These are phyloP conservation scores for Lepus timidus DNA, from an alignment of 2,113 vertebrate species.

Conservation along the genomic window DNA sequence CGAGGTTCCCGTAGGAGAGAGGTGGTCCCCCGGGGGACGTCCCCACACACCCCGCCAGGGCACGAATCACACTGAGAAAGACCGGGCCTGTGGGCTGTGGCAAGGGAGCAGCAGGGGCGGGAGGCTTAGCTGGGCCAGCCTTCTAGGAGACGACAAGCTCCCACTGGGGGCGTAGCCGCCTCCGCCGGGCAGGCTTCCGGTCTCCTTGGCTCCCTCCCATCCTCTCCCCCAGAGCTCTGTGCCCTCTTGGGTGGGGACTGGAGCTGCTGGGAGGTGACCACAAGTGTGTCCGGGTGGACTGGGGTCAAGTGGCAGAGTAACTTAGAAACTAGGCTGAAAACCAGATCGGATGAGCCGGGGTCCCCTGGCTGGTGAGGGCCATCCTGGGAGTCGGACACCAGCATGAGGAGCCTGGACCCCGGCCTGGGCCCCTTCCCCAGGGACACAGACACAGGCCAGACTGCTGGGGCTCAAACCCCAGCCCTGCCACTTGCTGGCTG, in stretches of 20 bases:
- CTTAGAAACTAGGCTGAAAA: background rate
- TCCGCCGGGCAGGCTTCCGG: background rate
- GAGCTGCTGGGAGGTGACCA: background rate
- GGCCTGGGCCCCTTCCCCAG: background rate
- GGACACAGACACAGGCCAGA: background rate
- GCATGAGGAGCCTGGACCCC: background rate
- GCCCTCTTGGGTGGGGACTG: background rate
- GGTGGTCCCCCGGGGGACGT: background rate
- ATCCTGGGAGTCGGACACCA: background rate
- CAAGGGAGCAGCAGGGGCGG: background rate
- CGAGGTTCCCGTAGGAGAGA: too few relatives aligned
- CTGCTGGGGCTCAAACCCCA: background rate
- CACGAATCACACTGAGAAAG: too few relatives aligned
- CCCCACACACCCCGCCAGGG: too few relatives aligned
- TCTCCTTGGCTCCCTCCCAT: background rate
- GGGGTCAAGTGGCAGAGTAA: background rate
- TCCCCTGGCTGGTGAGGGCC: too few relatives aligned
- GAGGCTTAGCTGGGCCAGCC: background rate
- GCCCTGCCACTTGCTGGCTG: background rate
- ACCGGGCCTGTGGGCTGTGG: background rate
- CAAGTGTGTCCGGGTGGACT: too few relatives aligned
- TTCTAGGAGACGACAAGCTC: too few relatives aligned
- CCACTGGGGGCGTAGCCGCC: background rate
- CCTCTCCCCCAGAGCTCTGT: background rate
- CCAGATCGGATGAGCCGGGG: background rate